phyloP scores from a whole-genome alignment of 2,888 invertebrate genomes.

The Scaptomyza tumidula region DNA sequence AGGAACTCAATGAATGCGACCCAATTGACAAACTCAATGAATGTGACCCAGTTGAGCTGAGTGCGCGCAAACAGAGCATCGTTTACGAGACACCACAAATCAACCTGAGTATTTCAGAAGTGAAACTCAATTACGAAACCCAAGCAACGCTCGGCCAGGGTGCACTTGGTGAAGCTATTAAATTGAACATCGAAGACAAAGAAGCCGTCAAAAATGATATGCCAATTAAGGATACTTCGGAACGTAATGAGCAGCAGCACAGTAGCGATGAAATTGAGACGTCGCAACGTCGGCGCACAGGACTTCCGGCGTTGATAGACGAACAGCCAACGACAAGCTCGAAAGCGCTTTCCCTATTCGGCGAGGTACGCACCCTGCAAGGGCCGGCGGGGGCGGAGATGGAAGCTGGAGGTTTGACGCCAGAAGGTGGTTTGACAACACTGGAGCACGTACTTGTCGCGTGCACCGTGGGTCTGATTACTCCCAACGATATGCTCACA shows the following conservation, averaged over 20 bases:
- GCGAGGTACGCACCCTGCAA: conserved; percentile 69
- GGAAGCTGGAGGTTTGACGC: conserved; percentile 42
- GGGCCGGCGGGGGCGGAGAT: conserved; percentile 14
- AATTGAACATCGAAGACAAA: conserved; percentile 12
- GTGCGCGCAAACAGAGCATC: conserved; percentile 62
- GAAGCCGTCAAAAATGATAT: conserved; percentile 17
- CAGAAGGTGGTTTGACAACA: conserved; percentile 78
- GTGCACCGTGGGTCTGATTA: conserved; percentile 89
- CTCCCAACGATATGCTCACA: conserved; percentile 90
- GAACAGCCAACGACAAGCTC: conserved; percentile 73
- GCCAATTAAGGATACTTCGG: conserved; percentile 51
- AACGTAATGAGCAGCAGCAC: conserved; percentile 41
- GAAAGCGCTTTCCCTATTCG: conserved; percentile 75
- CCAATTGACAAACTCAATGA: conserved; percentile 13
- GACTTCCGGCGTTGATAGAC: conserved; percentile 50
- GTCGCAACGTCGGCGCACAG: conserved; percentile 38
- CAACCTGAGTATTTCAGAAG: conserved; percentile 77
- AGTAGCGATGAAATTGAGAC: conserved; percentile 37
- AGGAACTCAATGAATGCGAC: conserved; percentile 9
- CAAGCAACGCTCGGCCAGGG: conserved; percentile 34
- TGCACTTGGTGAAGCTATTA: conserved; percentile 39
- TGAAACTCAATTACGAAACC: conserved; percentile 74
- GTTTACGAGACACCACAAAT: conserved; percentile 80
- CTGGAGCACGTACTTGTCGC: conserved; percentile 89
- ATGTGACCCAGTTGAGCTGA: conserved; percentile 17